A percentile compares a stretch with the other conserved stretches of the same genome.
Evolutionary conservation across 2,797 vertebrate genomes (phyloP).

Genomic region (Neomorphus geoffroyi): DNA sequence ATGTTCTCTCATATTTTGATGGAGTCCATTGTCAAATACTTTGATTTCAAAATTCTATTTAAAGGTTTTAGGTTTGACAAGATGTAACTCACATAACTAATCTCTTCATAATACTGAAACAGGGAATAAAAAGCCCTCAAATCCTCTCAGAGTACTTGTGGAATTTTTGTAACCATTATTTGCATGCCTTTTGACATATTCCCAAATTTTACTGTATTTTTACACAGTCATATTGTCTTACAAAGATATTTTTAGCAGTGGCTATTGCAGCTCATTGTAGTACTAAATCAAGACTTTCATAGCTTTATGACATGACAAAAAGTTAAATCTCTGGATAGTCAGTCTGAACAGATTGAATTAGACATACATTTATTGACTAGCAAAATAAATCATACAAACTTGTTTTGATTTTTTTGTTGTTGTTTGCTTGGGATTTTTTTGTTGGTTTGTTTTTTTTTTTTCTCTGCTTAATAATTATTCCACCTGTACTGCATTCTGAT

Average conservation of each 20-base stretch:
- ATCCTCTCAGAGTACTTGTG: background rate
- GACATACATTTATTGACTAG: background rate
- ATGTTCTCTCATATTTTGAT: background rate
- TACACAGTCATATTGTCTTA: background rate
- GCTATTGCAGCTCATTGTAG: background rate
- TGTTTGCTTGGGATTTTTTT: background rate
- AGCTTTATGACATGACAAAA: background rate
- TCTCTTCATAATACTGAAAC: background rate
- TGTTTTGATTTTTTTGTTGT: fast-evolving
- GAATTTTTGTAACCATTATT: slow-evolving; percentile 29
- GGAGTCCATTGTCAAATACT: slow-evolving; percentile 41
- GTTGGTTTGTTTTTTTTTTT: background rate
- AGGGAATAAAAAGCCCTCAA: background rate
- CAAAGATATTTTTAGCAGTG: background rate
- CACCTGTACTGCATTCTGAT: background rate
- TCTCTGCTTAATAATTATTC: background rate
- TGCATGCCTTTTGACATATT: slow-evolving; percentile 13
- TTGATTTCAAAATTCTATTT: slow-evolving; percentile 33
- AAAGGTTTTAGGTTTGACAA: slow-evolving; percentile 45
- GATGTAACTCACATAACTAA: slow-evolving; percentile 7
- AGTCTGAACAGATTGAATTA: background rate
- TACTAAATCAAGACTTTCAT: background rate
- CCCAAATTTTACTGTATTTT: background rate
- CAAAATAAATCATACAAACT: background rate
- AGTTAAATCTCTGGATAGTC: background rate